A percentile compares a stretch with the other conserved stretches of the same genome.
phyloP scores from a whole-genome alignment of 2,797 vertebrate species.

The Varecia variegata region DNA sequence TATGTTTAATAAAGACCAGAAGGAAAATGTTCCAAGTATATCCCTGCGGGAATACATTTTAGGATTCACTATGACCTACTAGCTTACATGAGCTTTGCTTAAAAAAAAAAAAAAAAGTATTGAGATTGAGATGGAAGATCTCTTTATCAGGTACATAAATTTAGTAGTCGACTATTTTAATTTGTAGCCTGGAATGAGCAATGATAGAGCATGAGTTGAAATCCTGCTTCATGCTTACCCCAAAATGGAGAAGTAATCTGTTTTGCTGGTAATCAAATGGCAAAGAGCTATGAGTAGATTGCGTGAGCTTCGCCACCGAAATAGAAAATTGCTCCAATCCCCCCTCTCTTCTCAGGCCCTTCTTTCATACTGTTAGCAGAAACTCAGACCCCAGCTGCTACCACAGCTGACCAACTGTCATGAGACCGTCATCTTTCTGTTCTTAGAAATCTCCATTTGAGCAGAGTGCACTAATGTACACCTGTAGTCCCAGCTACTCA shows the following conservation, averaged over 20 bases:
- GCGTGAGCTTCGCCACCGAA: neutral
- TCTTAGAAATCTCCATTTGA: neutral
- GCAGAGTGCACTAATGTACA: no score
- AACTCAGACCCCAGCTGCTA: neutral
- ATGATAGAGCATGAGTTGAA: neutral
- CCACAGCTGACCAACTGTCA: neutral
- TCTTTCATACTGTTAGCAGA: neutral
- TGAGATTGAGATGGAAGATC: neutral
- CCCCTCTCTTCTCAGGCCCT: neutral
- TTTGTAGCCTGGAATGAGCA: neutral
- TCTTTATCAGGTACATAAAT: neutral
- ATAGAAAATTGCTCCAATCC: neutral
- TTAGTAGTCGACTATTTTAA: neutral
- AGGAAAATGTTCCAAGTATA: conserved; percentile 26
- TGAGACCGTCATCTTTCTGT: neutral
- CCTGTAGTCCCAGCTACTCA: no score
- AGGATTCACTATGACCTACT: conserved; percentile 37
- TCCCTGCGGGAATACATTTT: conserved; percentile 26
- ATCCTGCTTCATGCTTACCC: neutral
- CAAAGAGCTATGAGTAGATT: neutral
- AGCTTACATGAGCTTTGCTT: conserved; percentile 34
- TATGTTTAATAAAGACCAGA: conserved; percentile 54
- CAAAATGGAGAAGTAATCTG: neutral
- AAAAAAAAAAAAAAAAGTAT: neutral
- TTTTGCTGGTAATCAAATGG: neutral